Evolutionary conservation across 2,797 vertebrate species (phyloP).

Genomic region (Alauda arvensis): DNA sequence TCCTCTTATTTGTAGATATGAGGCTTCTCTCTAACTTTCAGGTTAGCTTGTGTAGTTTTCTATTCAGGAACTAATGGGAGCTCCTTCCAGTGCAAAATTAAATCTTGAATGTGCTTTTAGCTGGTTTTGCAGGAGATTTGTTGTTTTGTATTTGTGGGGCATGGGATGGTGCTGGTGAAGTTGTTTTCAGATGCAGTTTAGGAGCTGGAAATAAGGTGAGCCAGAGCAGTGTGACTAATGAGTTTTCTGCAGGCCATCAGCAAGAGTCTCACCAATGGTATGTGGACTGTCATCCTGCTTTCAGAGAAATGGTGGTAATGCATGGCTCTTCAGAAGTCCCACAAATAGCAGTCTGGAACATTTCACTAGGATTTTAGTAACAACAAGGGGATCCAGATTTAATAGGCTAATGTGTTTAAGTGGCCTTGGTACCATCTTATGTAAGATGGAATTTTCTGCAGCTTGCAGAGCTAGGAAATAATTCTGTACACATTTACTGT

Average conservation of each 20-base stretch:
- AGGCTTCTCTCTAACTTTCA: background rate
- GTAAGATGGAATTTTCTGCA: constrained; percentile 69
- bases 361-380: constrained; percentile 71
- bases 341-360: constrained; percentile 55
- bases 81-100: background rate
- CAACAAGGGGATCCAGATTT: constrained; percentile 60
- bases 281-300: background rate
- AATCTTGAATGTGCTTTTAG: background rate
- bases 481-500: constrained; percentile 61
- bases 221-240: background rate
- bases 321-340: constrained; percentile 52
- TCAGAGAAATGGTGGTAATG: constrained; percentile 51
- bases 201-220: background rate
- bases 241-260: background rate
- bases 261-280: background rate
- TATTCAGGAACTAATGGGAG: background rate
- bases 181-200: background rate
- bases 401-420: constrained; percentile 68
- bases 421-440: constrained; percentile 65
- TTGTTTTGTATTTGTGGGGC: background rate
- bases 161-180: background rate
- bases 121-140: rapidly evolving
- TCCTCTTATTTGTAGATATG: background rate
- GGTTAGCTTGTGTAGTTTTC: background rate
- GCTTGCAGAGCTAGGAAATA: constrained; percentile 64